Percentiles rank a stretch among this genome's conserved stretches.
Conservation (phyloP, 1,140 invertebrate species). For the Aphelinus certus region DNA sequence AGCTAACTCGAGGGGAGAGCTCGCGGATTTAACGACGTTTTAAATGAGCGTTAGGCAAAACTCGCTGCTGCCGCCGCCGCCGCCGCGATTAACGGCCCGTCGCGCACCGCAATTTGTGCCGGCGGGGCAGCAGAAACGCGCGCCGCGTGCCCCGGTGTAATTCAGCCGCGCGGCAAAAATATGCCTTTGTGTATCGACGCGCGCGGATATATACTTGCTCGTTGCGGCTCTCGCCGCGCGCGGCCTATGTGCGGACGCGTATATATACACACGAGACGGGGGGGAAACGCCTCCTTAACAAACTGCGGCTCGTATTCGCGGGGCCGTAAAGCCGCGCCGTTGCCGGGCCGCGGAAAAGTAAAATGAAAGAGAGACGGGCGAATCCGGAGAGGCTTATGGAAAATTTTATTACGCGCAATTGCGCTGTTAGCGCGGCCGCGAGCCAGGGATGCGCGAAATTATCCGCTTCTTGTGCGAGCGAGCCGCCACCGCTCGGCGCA, state of each 20-base stretch:
- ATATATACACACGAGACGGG: too few species aligned
- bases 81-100: conserved; percentile 25
- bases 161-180: too few species aligned
- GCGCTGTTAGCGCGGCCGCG: neutral
- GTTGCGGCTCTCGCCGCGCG: too few species aligned
- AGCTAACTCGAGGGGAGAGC: neutral
- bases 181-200: too few species aligned
- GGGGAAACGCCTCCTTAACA: neutral
- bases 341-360: neutral
- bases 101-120: too few species aligned
- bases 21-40: conserved; percentile 17
- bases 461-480: neutral
- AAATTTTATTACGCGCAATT: conserved; percentile 39
- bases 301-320: conserved; percentile 9
- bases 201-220: too few species aligned
- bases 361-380: conserved; percentile 25
- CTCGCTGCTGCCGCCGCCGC: neutral
- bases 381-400: conserved; percentile 37
- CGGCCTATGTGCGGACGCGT: too few species aligned
- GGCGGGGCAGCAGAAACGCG: too few species aligned
- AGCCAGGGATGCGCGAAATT: neutral
- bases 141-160: too few species aligned
- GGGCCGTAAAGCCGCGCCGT: conserved; percentile 24
- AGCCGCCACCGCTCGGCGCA: too few species aligned
- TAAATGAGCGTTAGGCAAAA: conserved; percentile 31